phyloP scores from a whole-genome alignment of 2,113 vertebrate species.

The Euleptes europaea region DNA sequence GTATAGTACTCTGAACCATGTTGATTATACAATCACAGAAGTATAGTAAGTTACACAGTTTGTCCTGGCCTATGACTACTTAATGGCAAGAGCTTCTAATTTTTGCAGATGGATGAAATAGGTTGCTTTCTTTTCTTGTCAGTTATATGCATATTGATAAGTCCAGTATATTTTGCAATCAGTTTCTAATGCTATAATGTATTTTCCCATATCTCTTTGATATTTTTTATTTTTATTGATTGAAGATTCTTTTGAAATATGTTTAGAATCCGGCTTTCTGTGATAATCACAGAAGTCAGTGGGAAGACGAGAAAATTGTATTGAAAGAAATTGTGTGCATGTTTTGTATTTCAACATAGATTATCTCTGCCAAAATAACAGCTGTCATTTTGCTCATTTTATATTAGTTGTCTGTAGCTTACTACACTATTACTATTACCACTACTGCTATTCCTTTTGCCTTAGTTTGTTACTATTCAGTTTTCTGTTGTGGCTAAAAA shows the following conservation, averaged over 20 bases:
- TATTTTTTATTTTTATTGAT: constrained; percentile 80
- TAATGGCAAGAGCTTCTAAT: constrained; percentile 21
- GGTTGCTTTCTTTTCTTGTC: constrained; percentile 39
- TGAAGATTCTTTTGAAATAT: constrained; percentile 83
- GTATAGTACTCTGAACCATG: neutral
- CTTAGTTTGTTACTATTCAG: constrained; percentile 69
- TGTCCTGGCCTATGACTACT: neutral
- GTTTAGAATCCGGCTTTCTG: constrained; percentile 82
- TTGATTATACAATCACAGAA: neutral
- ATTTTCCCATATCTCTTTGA: constrained; percentile 73
- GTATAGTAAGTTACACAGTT: neutral
- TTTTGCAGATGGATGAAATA: neutral
- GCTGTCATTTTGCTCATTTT: constrained; percentile 80
- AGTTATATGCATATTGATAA: constrained; percentile 70
- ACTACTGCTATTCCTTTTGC: constrained; percentile 55
- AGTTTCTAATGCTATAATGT: constrained; percentile 75
- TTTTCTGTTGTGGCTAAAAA: constrained; percentile 57
- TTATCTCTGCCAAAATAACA: constrained; percentile 86
- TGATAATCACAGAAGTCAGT: constrained; percentile 85
- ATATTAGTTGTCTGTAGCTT: constrained; percentile 79
- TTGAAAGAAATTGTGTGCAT: constrained; percentile 80
- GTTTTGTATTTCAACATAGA: constrained; percentile 86
- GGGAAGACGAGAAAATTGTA: constrained; percentile 87
- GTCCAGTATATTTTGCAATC: constrained; percentile 71
- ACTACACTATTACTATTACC: constrained; percentile 31